Conservation (phyloP, 2,888 invertebrate species). For the Drosophila dives region DNA sequence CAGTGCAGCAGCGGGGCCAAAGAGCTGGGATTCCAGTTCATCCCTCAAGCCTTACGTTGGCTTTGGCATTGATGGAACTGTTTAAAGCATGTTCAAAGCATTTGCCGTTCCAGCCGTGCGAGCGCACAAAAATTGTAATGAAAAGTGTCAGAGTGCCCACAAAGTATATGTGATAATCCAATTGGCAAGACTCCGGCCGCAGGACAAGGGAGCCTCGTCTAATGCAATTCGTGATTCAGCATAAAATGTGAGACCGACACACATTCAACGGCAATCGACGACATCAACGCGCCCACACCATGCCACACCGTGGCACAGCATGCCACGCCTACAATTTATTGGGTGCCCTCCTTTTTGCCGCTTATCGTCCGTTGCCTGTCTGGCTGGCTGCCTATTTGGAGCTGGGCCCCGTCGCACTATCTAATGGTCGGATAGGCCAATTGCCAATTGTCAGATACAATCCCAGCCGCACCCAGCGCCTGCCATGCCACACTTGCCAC, state of each 20-base stretch:
- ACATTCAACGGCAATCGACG: conserved; percentile 23
- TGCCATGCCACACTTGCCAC: conserved; percentile 41
- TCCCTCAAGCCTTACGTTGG: background rate
- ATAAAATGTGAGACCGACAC: conserved; percentile 58
- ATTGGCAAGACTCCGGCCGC: conserved; percentile 53
- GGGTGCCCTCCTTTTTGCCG: conserved; percentile 37
- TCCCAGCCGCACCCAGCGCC: conserved; percentile 14
- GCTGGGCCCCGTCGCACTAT: conserved; percentile 61
- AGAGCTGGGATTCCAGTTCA: conserved; percentile 42
- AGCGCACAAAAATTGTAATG: conserved; percentile 68
- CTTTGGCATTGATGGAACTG: conserved; percentile 71
- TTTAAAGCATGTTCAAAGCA: conserved; percentile 61
- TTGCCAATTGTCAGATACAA: conserved; percentile 81
- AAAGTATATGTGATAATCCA: conserved; percentile 69
- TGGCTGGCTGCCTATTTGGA: conserved; percentile 54
- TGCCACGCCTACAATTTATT: conserved; percentile 67
- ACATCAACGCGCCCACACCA: conserved; percentile 14
- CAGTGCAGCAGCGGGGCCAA: conserved; percentile 58
- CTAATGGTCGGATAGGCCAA: conserved; percentile 77
- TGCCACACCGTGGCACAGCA: background rate
- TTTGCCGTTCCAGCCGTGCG: conserved; percentile 47
- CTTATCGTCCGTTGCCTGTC: conserved; percentile 24
- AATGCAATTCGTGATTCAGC: conserved; percentile 80
- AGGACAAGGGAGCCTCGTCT: conserved; percentile 47
- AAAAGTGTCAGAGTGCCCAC: conserved; percentile 51